Base-by-base conservation (phyloP, 2,797 vertebrate genomes). In the Sebastes matsubarae region DNA sequence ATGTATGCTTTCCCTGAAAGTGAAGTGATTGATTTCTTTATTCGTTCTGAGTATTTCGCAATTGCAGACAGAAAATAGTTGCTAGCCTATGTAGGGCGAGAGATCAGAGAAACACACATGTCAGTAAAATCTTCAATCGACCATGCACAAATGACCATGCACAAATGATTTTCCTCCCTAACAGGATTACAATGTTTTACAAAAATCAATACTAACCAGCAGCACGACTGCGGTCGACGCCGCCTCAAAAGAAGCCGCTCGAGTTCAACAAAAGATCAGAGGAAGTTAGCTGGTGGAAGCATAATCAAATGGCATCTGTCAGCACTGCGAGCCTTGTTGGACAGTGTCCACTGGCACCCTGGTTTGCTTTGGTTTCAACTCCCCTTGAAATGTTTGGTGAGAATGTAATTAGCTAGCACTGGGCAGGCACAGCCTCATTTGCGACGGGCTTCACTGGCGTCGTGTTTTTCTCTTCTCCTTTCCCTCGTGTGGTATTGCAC, bases 331-430 rank as follows among this genome's bases (percentile, higher is more conserved):
- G 75, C 68, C 4, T 87, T 29, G 78, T 78, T 90, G 89, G 88
- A 76, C 24, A 3, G 63, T 6, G 59, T 84, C 86, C 81, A 85
- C 88, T 52, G 80, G 80, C 86, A 42, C 79, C 59, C 81, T n/a
- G 71, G 66, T 80, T 74, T 68, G 85, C 82, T 88, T 86, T 80
- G 76, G 63, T 90, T 87, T 76, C 54, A 80, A 82, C 70, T 89
- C 81, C 78, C 77, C 83, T 84, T 82, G 79, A 91, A 87, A 91
- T 83, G 82, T 88, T 89, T 79, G 84, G 88, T 91, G 92, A 90
- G 91, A 91, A 85, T 83, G 83, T 94, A 94, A 94, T 94, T 91
- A 94, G 88, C 86, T 65, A 42, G 81, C 89, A 79, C 82, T 85
- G 89, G 90, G 86, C 89, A 89, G 84, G 32, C 84, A 67, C 82